phyloP scores from a whole-genome alignment of 1,140 invertebrate genomes.

The Acromyrmex echinatior region DNA sequence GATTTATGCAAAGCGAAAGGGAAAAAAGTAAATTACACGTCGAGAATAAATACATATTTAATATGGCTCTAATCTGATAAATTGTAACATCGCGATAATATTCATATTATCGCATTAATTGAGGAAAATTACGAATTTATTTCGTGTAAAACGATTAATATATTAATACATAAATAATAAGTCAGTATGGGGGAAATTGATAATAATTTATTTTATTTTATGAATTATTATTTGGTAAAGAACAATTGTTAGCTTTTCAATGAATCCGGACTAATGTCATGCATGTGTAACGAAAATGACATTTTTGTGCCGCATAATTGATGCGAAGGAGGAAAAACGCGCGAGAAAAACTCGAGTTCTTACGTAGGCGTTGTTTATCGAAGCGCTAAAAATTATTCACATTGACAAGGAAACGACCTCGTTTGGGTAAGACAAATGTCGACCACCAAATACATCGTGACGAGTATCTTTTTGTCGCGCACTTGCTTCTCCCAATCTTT shows the following conservation, averaged over 20 bases:
- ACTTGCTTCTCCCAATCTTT: slow-evolving; percentile 31
- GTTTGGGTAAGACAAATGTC: slow-evolving; percentile 57
- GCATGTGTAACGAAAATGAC: not conserved
- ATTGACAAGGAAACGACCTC: slow-evolving; percentile 47
- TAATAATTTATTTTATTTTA: not conserved
- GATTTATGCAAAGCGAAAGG: not conserved
- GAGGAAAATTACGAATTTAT: not conserved
- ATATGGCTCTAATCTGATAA: slow-evolving; percentile 62
- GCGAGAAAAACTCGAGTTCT: slow-evolving; percentile 2
- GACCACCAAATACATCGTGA: slow-evolving; percentile 28
- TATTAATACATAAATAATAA: slow-evolving; percentile 19
- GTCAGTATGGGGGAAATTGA: not conserved
- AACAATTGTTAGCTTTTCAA: not conserved
- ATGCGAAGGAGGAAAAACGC: slow-evolving; percentile 37
- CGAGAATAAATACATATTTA: slow-evolving; percentile 59
- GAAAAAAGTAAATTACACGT: slow-evolving; percentile 20
- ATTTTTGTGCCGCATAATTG: slow-evolving; percentile 38
- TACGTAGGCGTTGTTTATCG: slow-evolving; percentile 52
- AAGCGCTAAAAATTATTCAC: slow-evolving; percentile 51
- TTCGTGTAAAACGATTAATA: not conserved
- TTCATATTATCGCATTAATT: slow-evolving; percentile 15
- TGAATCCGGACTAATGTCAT: not conserved
- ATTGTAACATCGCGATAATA: slow-evolving; percentile 5
- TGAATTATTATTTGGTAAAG: not conserved
- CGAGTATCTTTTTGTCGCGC: slow-evolving; percentile 28